phyloP scores from a whole-genome alignment of 2,888 invertebrate genomes.

The Phanerotoma sp. region DNA sequence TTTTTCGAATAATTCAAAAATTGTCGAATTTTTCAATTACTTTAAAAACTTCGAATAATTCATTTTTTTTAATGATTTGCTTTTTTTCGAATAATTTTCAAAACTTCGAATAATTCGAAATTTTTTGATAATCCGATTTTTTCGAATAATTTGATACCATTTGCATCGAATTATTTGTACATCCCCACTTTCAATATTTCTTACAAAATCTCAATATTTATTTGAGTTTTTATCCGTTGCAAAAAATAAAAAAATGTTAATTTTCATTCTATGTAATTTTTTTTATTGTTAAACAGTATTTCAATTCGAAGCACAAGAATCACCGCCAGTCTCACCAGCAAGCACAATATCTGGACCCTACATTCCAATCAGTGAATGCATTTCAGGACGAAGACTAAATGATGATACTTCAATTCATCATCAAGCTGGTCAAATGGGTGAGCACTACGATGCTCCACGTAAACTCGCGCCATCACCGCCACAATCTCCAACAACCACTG shows the following conservation, averaged over 20 bases:
- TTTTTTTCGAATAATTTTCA: too few relatives aligned
- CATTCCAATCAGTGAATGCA: conserved; percentile 90
- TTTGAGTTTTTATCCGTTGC: too few relatives aligned
- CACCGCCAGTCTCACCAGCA: conserved; percentile 67
- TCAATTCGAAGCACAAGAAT: conserved; percentile 58
- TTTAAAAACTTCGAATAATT: too few relatives aligned
- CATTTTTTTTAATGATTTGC: too few relatives aligned
- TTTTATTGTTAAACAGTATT: conserved; percentile 51
- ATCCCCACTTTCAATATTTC: too few relatives aligned
- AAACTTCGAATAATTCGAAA: too few relatives aligned
- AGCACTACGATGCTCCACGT: conserved; percentile 51
- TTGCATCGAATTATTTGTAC: too few relatives aligned
- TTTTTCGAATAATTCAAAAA: too few relatives aligned
- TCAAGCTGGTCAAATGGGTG: conserved; percentile 44
- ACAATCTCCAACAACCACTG: conserved; percentile 66
- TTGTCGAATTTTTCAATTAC: too few relatives aligned
- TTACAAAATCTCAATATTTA: too few relatives aligned
- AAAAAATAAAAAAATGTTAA: not conserved
- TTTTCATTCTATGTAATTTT: not conserved
- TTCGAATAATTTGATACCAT: too few relatives aligned
- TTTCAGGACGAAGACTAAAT: conserved; percentile 71
- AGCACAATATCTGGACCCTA: conserved; percentile 75
- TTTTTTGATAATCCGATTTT: too few relatives aligned
- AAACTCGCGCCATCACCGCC: conserved; percentile 56
- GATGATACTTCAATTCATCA: conserved; percentile 52